Base-by-base conservation (phyloP, 2,888 invertebrate genomes). In the Cheilosia vernalis region DNA sequence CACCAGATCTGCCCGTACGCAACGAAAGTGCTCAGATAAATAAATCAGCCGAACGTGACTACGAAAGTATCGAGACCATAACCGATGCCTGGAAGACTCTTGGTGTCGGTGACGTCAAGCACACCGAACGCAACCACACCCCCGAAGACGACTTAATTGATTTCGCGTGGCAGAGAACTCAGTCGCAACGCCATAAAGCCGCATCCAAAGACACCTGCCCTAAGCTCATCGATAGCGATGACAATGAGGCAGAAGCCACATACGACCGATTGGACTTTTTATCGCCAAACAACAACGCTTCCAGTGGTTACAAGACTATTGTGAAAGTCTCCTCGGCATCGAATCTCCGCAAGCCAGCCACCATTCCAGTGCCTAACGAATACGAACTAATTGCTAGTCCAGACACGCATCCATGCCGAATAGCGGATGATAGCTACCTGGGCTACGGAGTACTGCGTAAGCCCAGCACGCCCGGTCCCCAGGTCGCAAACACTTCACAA, bases 221-320 rank as follows among this genome's bases (percentile, higher is more conserved):
- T 73, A 90, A 90, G 84, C 90, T 90, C 15, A 90, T 90, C 24
- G 90, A 91, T 74, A 90, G 90, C 49, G 91, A 90, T 56, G 91
- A 92, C 78, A 88, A 89, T 9, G 82, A 88, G 33, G 51, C 85
- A 30, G 91, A 94, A 89, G 93, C 94, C 81, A 95, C 95, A 89
- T 97, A 97, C 91, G 97, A 97, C 90, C 95, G 95, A 82, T 91
- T 97, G 77, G 96, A 97, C 89, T 96, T 96, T 90, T 95, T 97
- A 89, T 96, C 96, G 13, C 95, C 96, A 0, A 95, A 95, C 76
- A 95, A 95, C 87, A 95, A 95, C 86, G 94, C 94, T 69, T 95
- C 95, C 81, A 93, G 94, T 21, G 93, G 94, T 9, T 97, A 97
- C 89, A 96, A 96, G 89, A 95, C 95, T 86, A 94, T 96, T 70